Percentiles rank a stretch among this genome's conserved stretches.
Conservation (phyloP, 2,113 vertebrate species). For the Ochotona curzoniae region DNA sequence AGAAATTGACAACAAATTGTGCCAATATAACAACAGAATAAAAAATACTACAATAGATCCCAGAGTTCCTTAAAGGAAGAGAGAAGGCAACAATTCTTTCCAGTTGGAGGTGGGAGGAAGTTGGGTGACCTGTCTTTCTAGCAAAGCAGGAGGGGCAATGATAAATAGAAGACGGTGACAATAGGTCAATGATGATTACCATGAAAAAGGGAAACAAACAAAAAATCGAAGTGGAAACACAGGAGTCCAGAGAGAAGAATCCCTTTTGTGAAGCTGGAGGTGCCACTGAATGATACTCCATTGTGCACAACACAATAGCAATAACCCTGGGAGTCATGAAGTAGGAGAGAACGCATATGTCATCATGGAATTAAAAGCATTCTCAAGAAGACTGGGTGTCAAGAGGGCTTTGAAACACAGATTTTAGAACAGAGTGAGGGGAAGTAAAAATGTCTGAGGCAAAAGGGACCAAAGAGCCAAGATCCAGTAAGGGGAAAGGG, state of each 20-base stretch:
- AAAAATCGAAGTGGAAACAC: neutral
- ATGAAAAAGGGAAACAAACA: neutral
- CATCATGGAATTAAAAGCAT: neutral
- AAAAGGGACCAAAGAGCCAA: neutral
- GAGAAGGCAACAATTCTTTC: neutral
- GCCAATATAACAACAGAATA: neutral
- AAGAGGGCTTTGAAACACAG: neutral
- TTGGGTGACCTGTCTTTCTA: neutral
- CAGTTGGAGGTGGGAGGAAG: accelerated
- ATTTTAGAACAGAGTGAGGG: neutral
- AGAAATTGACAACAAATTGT: neutral
- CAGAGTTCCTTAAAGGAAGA: neutral
- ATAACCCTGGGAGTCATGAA: neutral
- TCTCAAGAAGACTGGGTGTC: neutral
- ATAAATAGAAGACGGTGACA: neutral
- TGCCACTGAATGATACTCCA: neutral
- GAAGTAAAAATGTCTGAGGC: neutral
- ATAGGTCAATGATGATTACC: neutral
- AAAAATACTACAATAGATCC: neutral
- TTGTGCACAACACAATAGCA: neutral
- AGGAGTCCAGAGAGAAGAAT: neutral
- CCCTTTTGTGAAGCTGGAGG: neutral
- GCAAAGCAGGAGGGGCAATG: neutral
- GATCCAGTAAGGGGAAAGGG: neutral
- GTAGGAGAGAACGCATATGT: neutral